Base-by-base conservation (phyloP, 2,888 invertebrate species). In the Ischnus inquisitorius region DNA sequence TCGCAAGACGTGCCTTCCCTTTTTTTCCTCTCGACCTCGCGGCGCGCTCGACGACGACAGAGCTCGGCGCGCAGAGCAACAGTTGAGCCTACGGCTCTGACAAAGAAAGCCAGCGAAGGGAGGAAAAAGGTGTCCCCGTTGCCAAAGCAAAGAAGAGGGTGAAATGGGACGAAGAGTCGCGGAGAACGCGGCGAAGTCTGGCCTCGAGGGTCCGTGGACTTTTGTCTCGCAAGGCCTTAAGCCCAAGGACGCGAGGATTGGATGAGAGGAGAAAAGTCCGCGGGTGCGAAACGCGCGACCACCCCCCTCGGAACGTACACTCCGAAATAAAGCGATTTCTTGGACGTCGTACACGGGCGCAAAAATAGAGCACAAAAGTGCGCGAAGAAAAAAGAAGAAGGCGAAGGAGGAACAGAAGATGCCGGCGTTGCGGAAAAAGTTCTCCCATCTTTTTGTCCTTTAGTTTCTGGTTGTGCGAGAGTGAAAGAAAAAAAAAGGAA, bases 251-350 rank as follows among this genome's bases (percentile, higher is more conserved):
- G 14, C 12, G 12, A 54, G 22, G 57, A 22, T 39, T 10, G 54
- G 28, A 19, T 3, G 34, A 48, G 62, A 12, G 16, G 25, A 74
- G 60, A 74, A 28, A 48, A 48, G 28, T 43, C 14, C 3, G 19
- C 3, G 54, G 34, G 74, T 48, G 62, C 14, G 62, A 62, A 64
- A 64, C 46, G 16, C 62, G 60, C 34, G 28, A 46, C 62, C 12
- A 19, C 22, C 19, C 22, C 46, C 28, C 62, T 28, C 19, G 12
- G 12, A 16, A 12, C 14, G 34, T 34, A 74, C 16, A 62, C 60
- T 46, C 62, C 28, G 25, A 28, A 34, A 62, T 62, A 74, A 34
- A 74, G 74, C 62, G 60, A 72, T 72, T 57, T 57, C 41, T 54
- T 41, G 69, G 39, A 71, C 67, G 48, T 46, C 25, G 25, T 68